phyloP scores from a whole-genome alignment of 1,140 invertebrate species.

The Eciton burchellii region DNA sequence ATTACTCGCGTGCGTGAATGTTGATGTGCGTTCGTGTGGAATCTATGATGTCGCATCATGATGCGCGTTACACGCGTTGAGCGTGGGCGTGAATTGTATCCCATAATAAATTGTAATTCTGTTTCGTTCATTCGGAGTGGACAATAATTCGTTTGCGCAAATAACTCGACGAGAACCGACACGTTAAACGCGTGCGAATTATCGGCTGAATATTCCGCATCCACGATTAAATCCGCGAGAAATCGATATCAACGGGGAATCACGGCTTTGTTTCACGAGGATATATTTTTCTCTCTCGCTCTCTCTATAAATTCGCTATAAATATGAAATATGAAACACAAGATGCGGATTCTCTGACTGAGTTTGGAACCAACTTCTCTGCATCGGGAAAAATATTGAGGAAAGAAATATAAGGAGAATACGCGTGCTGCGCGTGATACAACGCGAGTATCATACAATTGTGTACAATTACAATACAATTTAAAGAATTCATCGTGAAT shows the following conservation, averaged over 20 bases:
- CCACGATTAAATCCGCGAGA: constrained; percentile 32
- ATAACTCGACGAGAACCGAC: constrained; percentile 33
- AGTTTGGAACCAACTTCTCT: not conserved
- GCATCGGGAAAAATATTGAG: too few relatives aligned
- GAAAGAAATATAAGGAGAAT: too few relatives aligned
- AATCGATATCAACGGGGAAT: constrained; percentile 36
- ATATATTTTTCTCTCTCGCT: not conserved
- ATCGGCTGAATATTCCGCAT: constrained; percentile 45
- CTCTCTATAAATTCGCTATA: not conserved
- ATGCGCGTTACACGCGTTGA: not conserved
- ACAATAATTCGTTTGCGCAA: constrained; percentile 64
- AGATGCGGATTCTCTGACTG: not conserved
- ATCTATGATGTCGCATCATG: not conserved
- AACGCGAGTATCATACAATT: too few relatives aligned
- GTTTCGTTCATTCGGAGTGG: constrained; percentile 55
- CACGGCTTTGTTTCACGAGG: not conserved
- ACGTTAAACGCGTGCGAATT: constrained; percentile 42
- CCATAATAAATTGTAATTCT: constrained; percentile 63
- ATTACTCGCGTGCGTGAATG: constrained; percentile 18
- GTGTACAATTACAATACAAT: too few relatives aligned
- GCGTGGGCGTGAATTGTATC: not conserved
- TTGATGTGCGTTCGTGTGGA: not conserved
- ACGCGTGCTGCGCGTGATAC: too few relatives aligned
- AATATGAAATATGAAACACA: constrained; percentile 28
- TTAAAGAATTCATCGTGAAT: too few relatives aligned